These are phyloP conservation scores for Macrosoma leucophasiata DNA, from an alignment of 2,888 invertebrate species.

Conservation along the genomic window DNA sequence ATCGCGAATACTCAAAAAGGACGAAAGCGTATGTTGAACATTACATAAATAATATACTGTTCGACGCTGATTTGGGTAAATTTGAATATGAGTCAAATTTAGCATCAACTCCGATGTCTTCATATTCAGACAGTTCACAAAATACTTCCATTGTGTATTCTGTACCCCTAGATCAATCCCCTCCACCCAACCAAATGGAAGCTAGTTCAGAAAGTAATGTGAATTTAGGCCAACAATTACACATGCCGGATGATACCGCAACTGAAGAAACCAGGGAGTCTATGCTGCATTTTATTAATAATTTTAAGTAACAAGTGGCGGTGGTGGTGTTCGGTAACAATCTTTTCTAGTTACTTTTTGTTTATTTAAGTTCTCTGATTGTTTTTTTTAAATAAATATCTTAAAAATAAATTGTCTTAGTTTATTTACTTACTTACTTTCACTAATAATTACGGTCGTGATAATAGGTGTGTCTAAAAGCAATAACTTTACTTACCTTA, in stretches of 20 bases:
- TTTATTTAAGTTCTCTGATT: conserved; percentile 11
- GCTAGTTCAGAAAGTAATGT: conserved; percentile 10
- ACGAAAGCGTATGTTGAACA: too few relatives aligned
- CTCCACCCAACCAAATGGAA: too few relatives aligned
- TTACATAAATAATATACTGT: too few relatives aligned
- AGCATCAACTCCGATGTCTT: conserved; percentile 22
- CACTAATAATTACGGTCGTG: conserved; percentile 7
- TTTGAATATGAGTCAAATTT: conserved; percentile 20
- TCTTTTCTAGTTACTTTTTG: conserved; percentile 15
- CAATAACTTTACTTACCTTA: conserved; percentile 20
- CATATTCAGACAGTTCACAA: conserved; percentile 18
- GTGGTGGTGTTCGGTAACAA: too few relatives aligned
- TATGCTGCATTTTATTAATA: conserved; percentile 12
- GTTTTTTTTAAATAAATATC: conserved; percentile 12
- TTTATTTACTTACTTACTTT: conserved; percentile 15
- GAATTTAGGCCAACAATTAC: conserved; percentile 9
- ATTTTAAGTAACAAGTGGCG: conserved; percentile 15
- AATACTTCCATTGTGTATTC: conserved; percentile 7
- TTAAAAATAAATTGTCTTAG: conserved; percentile 13
- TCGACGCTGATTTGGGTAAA: too few relatives aligned
- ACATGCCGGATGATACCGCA: conserved; percentile 17
- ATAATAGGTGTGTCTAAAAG: conserved; percentile 8
- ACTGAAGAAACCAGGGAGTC: conserved; percentile 19
- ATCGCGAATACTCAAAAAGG: too few relatives aligned
- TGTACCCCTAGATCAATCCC: too few relatives aligned